These are phyloP conservation scores for Notothenia coriiceps DNA, from an alignment of 2,113 vertebrate genomes.

Conservation along the genomic window DNA sequence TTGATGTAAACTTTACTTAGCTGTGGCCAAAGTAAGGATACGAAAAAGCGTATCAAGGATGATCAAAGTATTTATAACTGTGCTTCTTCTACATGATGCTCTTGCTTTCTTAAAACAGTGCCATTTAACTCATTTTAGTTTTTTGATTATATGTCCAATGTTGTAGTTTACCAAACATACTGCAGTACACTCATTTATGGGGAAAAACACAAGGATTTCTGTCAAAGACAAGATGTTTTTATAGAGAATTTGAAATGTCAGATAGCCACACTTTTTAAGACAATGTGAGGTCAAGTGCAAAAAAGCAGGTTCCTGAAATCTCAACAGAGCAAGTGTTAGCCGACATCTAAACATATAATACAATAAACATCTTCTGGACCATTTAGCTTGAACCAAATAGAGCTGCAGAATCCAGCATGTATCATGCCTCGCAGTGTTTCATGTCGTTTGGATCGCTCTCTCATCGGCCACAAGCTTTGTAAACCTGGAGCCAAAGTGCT, in stretches of 20 bases:
- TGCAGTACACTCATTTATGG: constrained; percentile 9
- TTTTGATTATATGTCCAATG: background rate
- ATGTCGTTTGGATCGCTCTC: constrained; percentile 34
- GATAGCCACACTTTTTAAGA: constrained; percentile 50
- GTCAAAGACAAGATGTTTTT: constrained; percentile 54
- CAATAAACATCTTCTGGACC: constrained; percentile 26
- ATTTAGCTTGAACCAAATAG: constrained; percentile 70
- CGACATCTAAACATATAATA: constrained; percentile 14
- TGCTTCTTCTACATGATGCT: constrained; percentile 44
- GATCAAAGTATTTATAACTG: constrained; percentile 18
- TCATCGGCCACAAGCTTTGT: constrained; percentile 49
- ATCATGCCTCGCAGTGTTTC: constrained; percentile 63
- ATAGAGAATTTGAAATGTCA: constrained; percentile 54
- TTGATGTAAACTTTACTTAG: constrained; percentile 69
- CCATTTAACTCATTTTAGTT: background rate
- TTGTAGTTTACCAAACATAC: constrained; percentile 16
- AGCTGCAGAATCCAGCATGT: constrained; percentile 61
- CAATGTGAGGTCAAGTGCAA: constrained; percentile 17
- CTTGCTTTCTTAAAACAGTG: constrained; percentile 28
- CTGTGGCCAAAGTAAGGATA: constrained; percentile 12
- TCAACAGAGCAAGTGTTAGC: constrained; percentile 30
- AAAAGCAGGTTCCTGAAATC: constrained; percentile 42
- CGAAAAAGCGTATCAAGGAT: constrained; percentile 36
- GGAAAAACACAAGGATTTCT: constrained; percentile 37
- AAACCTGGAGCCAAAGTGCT: constrained; percentile 48